A percentile compares a stretch with the other conserved stretches of the same genome.
Evolutionary conservation across 2,888 invertebrate genomes (phyloP).

Genomic region (Rotaria sp.): DNA sequence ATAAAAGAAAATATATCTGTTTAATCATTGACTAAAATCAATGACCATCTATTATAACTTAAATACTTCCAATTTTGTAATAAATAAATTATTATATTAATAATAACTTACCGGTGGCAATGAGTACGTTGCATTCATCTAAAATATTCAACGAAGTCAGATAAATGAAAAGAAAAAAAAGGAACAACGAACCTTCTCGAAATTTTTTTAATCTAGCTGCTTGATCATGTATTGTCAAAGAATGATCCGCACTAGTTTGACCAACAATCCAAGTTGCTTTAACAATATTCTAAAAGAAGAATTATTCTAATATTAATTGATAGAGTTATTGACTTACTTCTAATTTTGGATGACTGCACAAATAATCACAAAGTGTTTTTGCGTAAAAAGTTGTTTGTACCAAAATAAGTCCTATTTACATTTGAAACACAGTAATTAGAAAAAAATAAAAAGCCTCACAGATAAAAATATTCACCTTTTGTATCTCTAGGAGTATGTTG

Average conservation of each 20-base stretch:
- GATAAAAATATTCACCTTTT: neutral
- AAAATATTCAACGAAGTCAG: neutral
- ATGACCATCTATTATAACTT: neutral
- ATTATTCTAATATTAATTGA: neutral
- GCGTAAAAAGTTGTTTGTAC: constrained; percentile 5
- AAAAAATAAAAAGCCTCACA: neutral
- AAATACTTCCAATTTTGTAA: no score
- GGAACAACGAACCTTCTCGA: neutral
- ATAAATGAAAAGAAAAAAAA: neutral
- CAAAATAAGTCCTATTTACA: neutral
- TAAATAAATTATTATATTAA: no score
- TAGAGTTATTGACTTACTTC: neutral
- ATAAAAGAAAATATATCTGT: neutral
- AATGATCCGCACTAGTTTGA: neutral
- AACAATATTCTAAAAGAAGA: neutral
- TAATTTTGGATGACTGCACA: neutral
- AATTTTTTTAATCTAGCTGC: neutral
- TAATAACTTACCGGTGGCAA: neutral
- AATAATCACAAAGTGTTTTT: neutral
- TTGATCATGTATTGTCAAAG: constrained; percentile 10
- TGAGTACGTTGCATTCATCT: neutral
- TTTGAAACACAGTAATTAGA: neutral
- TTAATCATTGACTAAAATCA: neutral
- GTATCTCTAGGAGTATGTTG: neutral
- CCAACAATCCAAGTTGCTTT: neutral